Base-by-base conservation (phyloP, 2,797 vertebrate genomes). In the Falco concolor region DNA sequence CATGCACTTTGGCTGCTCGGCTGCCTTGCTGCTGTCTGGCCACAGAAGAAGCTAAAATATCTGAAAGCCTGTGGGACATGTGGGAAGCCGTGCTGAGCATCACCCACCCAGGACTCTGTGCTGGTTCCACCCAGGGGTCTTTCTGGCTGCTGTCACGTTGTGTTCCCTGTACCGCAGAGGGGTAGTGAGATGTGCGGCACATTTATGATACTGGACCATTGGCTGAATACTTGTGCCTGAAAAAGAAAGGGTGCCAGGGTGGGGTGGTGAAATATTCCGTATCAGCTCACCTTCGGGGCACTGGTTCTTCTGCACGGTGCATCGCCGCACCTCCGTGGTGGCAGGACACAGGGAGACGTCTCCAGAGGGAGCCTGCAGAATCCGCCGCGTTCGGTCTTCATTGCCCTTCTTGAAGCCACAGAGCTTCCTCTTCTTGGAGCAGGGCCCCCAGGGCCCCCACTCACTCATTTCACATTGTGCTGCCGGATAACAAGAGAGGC, bases 351-450 rank as follows among this genome's bases (percentile, higher is more conserved):
- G 40, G 10, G 98, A 96, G 16, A 97, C 93, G 19, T 98, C 98
- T 8, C 97, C 98, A 1, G 98, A 97, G 32, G 98, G 98, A 61
- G 97, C 97, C 61, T 98, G 98, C 44, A 98, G 95, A 9, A 99
- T 98, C 83, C 97, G 96, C 42, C 99, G 98, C 1, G 98, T 97
- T 60, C 99, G 98, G 27, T 98, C 98, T 97, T 99, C 98, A 0
- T 97, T 98, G 87, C 99, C 99, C 97, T 98, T 99, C 98, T 98
- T 99, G 98, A 99, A 99, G 94, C 99, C 99, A 90, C 99, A 99
- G 63, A 98, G 98, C 98, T 98, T 99, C 97, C 98, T 98, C 96
- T 98, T 99, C 98, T 99, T 99, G 97, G 98, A 98, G 95, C 99
- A 99, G 23, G 98, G 97, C 21, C 99, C 98, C 99, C 99, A 99